phyloP scores from a whole-genome alignment of 2,113 vertebrate species.

The Dipodomys merriami region DNA sequence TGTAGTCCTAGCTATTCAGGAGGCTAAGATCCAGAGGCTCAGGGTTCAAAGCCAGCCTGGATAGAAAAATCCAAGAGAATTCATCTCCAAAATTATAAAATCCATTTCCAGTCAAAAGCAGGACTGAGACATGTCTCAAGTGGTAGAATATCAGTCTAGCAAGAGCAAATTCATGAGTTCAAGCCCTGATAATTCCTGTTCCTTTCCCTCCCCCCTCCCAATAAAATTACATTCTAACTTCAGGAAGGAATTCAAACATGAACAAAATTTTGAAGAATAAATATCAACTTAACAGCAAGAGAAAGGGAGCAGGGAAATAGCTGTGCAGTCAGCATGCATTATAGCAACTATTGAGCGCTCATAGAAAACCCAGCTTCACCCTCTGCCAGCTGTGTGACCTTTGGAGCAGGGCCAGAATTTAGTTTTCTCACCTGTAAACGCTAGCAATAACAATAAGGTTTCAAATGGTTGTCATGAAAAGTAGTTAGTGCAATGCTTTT shows the following conservation, averaged over 20 bases:
- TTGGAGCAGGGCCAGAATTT: neutral
- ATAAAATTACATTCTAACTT: neutral
- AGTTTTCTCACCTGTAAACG: constrained; percentile 54
- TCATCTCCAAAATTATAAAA: too few species aligned
- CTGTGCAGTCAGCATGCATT: neutral
- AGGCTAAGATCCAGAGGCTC: too few species aligned
- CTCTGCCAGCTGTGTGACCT: neutral
- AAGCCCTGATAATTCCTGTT: too few species aligned
- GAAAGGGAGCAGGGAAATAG: neutral
- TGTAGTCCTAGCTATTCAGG: too few species aligned
- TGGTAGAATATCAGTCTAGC: too few species aligned
- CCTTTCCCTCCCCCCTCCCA: too few species aligned
- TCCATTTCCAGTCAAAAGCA: too few species aligned
- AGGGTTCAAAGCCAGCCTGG: too few species aligned
- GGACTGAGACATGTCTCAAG: too few species aligned
- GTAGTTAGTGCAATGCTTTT: constrained; percentile 36
- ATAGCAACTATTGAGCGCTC: neutral
- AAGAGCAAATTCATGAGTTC: too few species aligned
- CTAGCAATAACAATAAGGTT: constrained; percentile 33
- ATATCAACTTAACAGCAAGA: neutral
- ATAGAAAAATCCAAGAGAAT: too few species aligned
- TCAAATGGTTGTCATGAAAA: constrained; percentile 4
- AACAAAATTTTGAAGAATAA: neutral
- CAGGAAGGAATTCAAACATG: neutral
- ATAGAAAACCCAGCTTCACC: neutral